Percentiles rank a stretch among this genome's conserved stretches.
Conservation (phyloP, 2,888 invertebrate species). For the Drosophila dives region DNA sequence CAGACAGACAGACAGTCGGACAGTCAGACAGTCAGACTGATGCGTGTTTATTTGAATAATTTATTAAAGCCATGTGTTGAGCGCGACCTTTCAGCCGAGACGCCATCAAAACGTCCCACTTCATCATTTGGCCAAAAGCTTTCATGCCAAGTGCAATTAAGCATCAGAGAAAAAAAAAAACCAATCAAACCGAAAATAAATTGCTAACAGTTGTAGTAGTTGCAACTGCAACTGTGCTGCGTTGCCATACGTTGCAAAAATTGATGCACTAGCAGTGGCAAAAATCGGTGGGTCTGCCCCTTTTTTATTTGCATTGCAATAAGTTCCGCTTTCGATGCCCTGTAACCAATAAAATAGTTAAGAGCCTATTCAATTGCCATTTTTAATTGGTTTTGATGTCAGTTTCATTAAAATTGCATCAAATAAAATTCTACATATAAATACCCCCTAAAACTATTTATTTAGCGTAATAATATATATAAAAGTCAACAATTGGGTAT, state of each 20-base stretch:
- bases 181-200: slow-evolving; percentile 77
- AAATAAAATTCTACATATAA: neutral
- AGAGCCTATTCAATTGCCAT: neutral
- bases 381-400: neutral
- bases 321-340: slow-evolving; percentile 20
- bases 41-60: slow-evolving; percentile 84
- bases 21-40: slow-evolving; percentile 39
- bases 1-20: slow-evolving; percentile 26
- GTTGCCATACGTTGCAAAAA: slow-evolving; percentile 61
- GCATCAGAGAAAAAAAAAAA: slow-evolving; percentile 54
- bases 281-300: slow-evolving; percentile 29
- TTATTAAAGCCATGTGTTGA: slow-evolving; percentile 82
- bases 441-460: neutral
- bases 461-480: too few relatives aligned
- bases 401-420: neutral
- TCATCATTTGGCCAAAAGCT: slow-evolving; percentile 33
- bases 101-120: slow-evolving; percentile 1
- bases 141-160: slow-evolving; percentile 68
- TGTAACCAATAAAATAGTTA: slow-evolving; percentile 13
- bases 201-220: slow-evolving; percentile 56
- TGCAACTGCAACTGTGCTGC: slow-evolving; percentile 45
- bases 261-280: slow-evolving; percentile 41
- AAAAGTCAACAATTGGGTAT: slow-evolving; percentile 5
- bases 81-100: slow-evolving; percentile 71
- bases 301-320: slow-evolving; percentile 40